Base-by-base conservation (phyloP, 2,113 vertebrate species). In the Epinephelus lanceolatus region DNA sequence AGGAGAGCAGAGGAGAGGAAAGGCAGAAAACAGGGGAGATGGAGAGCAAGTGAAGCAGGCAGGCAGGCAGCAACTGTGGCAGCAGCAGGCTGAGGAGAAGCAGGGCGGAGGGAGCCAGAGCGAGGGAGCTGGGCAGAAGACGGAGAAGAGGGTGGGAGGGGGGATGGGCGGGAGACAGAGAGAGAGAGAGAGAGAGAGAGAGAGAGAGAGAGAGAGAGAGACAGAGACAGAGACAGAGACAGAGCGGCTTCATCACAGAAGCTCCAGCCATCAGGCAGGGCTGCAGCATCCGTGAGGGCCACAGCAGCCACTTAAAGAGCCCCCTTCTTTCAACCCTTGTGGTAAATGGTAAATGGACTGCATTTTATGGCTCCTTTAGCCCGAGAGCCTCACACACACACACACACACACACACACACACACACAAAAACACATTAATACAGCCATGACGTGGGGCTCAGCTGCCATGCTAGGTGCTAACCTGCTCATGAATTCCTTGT, bases 81-180 rank as follows among this genome's bases (percentile, higher is more conserved):
- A 92, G 83, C 90, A 91, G 90, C 85, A 92, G 88, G 87, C 78
- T 68, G 76, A 88, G 66, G 52, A 85, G 88, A 88, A 81, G 81
- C 72, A 89, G 88, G 75, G 69, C 52, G 33, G 82, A 77, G 83
- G 80, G 77, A 90, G 78, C 49, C 67, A 53, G 68, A 84, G 78
- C 15, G 45, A 73, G 77, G 61, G 66, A 82, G 82, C 73, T 69
- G 70, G 67, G 74, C 59, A 61, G 76, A 82, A 79, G 83, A 81
- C 6, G 40, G 53, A 27, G 70, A 76, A 13, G 60, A 42, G 42
- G 47, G 59, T 18, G 62, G 67, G 76, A 30, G 70, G 78, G 75
- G 84, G 57, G 71, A 47, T 53, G 86, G 81, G 76, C 0, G 65
- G 49, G 49, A 71, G 62, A 66, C 2, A 18, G 52, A 17, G 57